Evolutionary conservation across 2,113 vertebrate species (phyloP).

Genomic region (Ranitomeya variabilis): DNA sequence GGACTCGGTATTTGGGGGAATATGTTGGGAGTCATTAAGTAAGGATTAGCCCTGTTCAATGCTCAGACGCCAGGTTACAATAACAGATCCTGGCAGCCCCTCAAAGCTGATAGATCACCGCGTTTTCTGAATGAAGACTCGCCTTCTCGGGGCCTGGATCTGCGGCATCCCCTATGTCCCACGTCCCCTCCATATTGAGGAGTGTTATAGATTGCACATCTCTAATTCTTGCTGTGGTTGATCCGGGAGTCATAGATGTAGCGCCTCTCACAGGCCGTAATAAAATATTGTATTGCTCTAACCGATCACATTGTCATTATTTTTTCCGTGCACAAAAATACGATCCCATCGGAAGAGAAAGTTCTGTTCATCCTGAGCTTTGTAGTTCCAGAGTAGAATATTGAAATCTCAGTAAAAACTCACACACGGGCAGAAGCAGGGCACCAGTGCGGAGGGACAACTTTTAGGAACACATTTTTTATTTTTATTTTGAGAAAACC

Average conservation of each 20-base stretch:
- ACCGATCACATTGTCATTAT: not conserved
- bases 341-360: not conserved
- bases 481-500: no score
- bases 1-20: constrained; percentile 47
- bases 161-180: not conserved
- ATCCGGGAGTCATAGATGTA: not conserved
- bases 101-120: not conserved
- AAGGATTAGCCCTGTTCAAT: constrained; percentile 43
- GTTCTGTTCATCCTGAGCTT: not conserved
- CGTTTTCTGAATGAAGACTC: not conserved
- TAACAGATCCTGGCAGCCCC: constrained; percentile 35
- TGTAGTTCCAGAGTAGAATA: not conserved
- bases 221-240: not conserved
- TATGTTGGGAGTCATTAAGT: constrained; percentile 55
- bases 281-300: not conserved
- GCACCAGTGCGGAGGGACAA: no score
- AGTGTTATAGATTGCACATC: not conserved
- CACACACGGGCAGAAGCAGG: not conserved
- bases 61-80: constrained; percentile 43
- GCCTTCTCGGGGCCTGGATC: not conserved
- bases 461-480: no score
- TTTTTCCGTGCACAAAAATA: not conserved
- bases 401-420: not conserved
- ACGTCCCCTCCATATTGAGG: not conserved
- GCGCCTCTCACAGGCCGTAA: not conserved